Conservation (phyloP, 2,797 vertebrate species). For the Otolemur crassicaudatus region DNA sequence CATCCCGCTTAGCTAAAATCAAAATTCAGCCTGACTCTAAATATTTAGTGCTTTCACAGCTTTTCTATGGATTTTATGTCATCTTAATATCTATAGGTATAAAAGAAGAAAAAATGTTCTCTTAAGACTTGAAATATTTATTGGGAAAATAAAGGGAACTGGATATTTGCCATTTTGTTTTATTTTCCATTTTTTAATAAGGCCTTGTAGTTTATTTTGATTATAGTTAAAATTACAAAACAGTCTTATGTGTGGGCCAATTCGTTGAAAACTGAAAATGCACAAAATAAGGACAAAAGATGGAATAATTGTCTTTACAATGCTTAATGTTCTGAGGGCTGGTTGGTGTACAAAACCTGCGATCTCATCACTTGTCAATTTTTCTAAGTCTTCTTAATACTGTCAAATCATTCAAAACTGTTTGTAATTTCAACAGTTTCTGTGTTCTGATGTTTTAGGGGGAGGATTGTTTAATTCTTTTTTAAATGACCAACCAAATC, state of each 20-base stretch:
- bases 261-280: background rate
- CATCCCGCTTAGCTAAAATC: background rate
- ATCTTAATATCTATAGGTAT: background rate
- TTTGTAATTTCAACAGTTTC: background rate
- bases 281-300: conserved; percentile 1
- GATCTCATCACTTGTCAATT: background rate
- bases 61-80: background rate
- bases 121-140: background rate
- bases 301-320: conserved; percentile 23
- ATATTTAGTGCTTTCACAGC: background rate
- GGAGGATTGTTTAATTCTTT: background rate
- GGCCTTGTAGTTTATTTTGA: background rate
- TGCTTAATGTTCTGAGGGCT: background rate
- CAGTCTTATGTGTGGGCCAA: background rate
- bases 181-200: background rate
- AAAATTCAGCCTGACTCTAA: background rate
- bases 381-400: background rate
- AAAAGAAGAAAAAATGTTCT: conserved; percentile 26
- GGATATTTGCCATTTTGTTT: background rate
- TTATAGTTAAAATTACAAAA: conserved; percentile 36
- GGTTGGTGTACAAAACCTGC: background rate
- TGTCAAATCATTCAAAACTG: conserved; percentile 12
- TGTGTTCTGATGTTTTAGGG: conserved; percentile 8
- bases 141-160: background rate
- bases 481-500: conserved; percentile 16